Base-by-base conservation (phyloP, 53 echinoderm and acorn worm genomes). In the Pentamera pediparva region DNA sequence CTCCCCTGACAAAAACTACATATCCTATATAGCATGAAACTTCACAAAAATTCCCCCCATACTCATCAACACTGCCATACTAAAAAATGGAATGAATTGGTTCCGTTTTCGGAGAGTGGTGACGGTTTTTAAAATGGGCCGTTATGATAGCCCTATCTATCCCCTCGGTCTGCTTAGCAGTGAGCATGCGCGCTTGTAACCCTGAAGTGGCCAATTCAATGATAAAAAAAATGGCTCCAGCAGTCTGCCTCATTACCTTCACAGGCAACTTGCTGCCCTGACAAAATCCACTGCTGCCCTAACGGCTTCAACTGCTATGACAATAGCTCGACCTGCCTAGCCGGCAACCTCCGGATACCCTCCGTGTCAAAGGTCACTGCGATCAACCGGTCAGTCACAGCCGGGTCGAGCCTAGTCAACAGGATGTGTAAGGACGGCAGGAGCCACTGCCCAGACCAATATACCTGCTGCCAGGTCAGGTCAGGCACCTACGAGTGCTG, bases 181-280 rank as follows among this genome's bases (percentile, higher is more conserved):
- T n/a, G n/a, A n/a, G n/a, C n/a, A n/a, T n/a, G n/a, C n/a, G n/a
- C n/a, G n/a, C n/a, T n/a, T n/a, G n/a, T n/a, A n/a, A n/a, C n/a
- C n/a, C n/a, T n/a, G n/a, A n/a, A n/a, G n/a, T n/a, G n/a, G n/a
- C n/a, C n/a, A n/a, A n/a, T n/a, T n/a, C n/a, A n/a, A n/a, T n/a
- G n/a, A n/a, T n/a, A n/a, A n/a, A n/a, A n/a, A n/a, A n/a, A n/a
- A n/a, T n/a, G n/a, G n/a, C n/a, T n/a, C n/a, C n/a, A n/a, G n/a
- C n/a, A n/a, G n/a, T n/a, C n/a, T n/a, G n/a, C n/a, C n/a, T n/a
- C n/a, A n/a, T n/a, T n/a, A n/a, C 22, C 40, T 59, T 35, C 53
- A 20, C 83, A 93, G 86, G 93, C 93, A 21, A 80, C 83, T 30
- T 93, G 93, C 75, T 93, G 93, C 48, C 25, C 79, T 10, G 93